Conservation (phyloP, 2,888 invertebrate species). For the Melitaea athalia region DNA sequence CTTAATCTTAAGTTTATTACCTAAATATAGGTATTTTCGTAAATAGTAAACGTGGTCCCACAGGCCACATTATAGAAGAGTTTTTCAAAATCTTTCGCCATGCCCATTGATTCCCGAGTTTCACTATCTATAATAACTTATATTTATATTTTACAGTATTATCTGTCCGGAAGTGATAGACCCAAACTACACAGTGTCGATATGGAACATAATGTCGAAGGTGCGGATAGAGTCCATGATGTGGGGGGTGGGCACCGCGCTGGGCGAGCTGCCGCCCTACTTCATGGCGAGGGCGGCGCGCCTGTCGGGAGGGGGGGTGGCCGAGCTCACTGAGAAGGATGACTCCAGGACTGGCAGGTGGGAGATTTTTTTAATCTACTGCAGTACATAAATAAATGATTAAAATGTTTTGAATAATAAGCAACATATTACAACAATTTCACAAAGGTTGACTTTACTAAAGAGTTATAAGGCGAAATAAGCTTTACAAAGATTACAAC, state of each 20-base stretch:
- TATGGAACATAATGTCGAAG: constrained; percentile 97
- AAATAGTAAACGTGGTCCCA: too few relatives aligned
- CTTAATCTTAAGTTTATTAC: too few relatives aligned
- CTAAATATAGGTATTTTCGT: too few relatives aligned
- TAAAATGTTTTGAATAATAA: too few relatives aligned
- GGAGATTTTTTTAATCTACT: not conserved
- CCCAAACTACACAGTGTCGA: constrained; percentile 85
- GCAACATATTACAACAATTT: too few relatives aligned
- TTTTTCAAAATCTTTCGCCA: too few relatives aligned
- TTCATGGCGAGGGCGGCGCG: constrained; percentile 99
- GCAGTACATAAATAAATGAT: constrained; percentile 11
- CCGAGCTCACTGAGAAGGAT: constrained; percentile 57
- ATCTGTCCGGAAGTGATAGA: constrained; percentile 91
- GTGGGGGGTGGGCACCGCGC: constrained; percentile 98
- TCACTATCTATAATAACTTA: too few relatives aligned
- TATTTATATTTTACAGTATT: constrained; percentile 83
- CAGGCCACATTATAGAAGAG: too few relatives aligned
- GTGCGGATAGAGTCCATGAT: constrained; percentile 97
- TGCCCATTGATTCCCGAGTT: too few relatives aligned
- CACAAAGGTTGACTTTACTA: too few relatives aligned
- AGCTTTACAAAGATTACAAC: too few relatives aligned
- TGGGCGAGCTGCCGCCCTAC: constrained; percentile 99
- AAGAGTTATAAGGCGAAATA: too few relatives aligned
- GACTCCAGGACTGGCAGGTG: constrained; percentile 60
- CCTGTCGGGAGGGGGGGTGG: constrained; percentile 78